phyloP scores from a whole-genome alignment of 2,113 vertebrate species.

The Larimichthys crocea region DNA sequence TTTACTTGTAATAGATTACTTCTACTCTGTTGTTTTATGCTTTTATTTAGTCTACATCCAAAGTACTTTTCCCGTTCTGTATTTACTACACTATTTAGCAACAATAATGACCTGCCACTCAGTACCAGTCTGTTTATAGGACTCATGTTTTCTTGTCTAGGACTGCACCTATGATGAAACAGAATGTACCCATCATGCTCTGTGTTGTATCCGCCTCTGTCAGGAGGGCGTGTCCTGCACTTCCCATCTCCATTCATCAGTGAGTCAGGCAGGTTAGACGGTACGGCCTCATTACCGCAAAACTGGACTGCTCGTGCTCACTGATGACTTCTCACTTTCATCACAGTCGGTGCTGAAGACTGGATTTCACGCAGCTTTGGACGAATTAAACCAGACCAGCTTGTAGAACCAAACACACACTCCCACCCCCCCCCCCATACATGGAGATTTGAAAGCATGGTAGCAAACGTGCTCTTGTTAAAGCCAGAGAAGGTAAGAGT shows the following conservation, averaged over 20 bases:
- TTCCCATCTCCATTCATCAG: constrained; percentile 39
- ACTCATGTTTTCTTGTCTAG: too few relatives aligned
- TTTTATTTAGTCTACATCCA: too few relatives aligned
- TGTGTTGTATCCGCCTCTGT: constrained; percentile 14
- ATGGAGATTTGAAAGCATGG: constrained; percentile 99
- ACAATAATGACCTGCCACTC: too few relatives aligned
- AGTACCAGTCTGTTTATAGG: too few relatives aligned
- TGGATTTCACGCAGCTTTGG: neutral
- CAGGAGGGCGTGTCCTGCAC: constrained; percentile 19
- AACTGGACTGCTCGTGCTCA: neutral
- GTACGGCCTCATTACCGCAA: neutral
- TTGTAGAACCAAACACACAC: neutral
- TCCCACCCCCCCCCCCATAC: too few relatives aligned
- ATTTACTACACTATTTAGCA: too few relatives aligned
- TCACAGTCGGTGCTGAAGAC: neutral
- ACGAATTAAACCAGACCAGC: neutral
- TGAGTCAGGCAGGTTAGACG: constrained; percentile 29
- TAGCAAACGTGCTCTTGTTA: constrained; percentile 93
- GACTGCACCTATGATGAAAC: neutral
- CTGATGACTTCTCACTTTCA: neutral
- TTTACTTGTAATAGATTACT: too few relatives aligned
- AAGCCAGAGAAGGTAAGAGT: constrained; percentile 96
- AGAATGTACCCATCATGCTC: neutral
- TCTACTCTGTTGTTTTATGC: too few relatives aligned
- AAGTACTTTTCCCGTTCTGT: too few relatives aligned